phyloP scores from a whole-genome alignment of 2,888 invertebrate genomes.

The Reticulitermes lucifugus region DNA sequence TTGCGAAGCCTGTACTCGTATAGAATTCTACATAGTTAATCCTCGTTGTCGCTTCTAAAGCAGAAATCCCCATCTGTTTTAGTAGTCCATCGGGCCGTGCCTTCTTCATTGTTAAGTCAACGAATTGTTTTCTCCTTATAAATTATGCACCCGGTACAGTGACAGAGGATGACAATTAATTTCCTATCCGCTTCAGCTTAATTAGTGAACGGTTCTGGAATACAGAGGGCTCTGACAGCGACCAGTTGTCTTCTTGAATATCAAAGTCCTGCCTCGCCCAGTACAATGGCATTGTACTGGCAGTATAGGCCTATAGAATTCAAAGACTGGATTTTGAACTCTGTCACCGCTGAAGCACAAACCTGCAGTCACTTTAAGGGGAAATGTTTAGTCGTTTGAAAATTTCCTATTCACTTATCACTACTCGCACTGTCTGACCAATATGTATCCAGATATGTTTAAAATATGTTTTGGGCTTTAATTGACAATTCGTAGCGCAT shows the following conservation, averaged over 20 bases:
- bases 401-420: too few species aligned
- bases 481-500: too few species aligned
- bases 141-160: slow-evolving; percentile 15
- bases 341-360: too few species aligned
- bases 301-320: neutral
- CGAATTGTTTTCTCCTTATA: slow-evolving; percentile 28
- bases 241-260: slow-evolving; percentile 2
- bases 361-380: too few species aligned
- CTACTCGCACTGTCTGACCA: too few species aligned
- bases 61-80: neutral
- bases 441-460: too few species aligned
- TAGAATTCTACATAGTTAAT: neutral
- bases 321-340: neutral
- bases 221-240: slow-evolving; percentile 20
- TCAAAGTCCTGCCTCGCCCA: neutral
- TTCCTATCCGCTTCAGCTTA: slow-evolving; percentile 32
- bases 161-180: slow-evolving; percentile 28
- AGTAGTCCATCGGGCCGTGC: neutral
- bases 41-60: neutral
- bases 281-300: neutral
- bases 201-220: neutral
- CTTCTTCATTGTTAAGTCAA: slow-evolving; percentile 22
- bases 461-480: too few species aligned
- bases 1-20: too few species aligned
- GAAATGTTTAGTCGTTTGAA: too few species aligned